These are phyloP conservation scores for Artemia franciscana DNA, from an alignment of 1,140 invertebrate genomes.

Conservation along the genomic window DNA sequence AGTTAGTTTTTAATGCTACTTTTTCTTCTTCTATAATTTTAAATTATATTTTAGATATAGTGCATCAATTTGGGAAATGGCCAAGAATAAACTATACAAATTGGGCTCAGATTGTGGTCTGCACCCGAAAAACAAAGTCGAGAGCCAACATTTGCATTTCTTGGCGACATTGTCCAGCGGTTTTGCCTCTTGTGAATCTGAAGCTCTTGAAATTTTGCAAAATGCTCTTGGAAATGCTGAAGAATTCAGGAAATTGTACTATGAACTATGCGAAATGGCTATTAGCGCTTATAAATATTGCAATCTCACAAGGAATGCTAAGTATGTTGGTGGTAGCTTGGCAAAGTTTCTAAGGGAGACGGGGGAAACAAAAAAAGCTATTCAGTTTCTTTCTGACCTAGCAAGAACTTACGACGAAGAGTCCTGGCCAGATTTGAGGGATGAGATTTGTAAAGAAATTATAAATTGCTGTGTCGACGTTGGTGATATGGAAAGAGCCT, in stretches of 20 bases:
- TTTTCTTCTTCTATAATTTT: no score
- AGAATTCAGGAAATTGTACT: conserved; percentile 9
- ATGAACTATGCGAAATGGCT: conserved; percentile 74
- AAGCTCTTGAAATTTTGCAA: neutral
- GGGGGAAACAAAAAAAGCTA: conserved; percentile 62
- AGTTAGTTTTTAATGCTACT: no score
- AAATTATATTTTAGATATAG: neutral
- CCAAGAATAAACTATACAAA: neutral
- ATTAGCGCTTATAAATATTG: conserved; percentile 95
- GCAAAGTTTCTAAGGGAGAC: conserved; percentile 70
- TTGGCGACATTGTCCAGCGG: neutral
- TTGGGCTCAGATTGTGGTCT: neutral
- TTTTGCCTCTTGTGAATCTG: neutral
- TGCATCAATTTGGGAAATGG: neutral
- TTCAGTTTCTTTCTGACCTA: conserved; percentile 62
- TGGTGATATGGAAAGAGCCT: conserved; percentile 34
- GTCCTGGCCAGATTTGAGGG: conserved; percentile 54
- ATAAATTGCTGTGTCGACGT: conserved; percentile 58
- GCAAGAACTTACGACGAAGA: conserved; percentile 63
- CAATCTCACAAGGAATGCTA: conserved; percentile 52
- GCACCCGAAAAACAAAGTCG: neutral
- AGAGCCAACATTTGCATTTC: neutral
- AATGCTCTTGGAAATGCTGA: neutral
- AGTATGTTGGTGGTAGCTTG: conserved; percentile 63
- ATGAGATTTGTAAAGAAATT: conserved; percentile 55